Evolutionary conservation across 1,140 invertebrate species (phyloP), one percentile per base, ranked within the genome.

Genomic region (Eurosta solidaginis): DNA sequence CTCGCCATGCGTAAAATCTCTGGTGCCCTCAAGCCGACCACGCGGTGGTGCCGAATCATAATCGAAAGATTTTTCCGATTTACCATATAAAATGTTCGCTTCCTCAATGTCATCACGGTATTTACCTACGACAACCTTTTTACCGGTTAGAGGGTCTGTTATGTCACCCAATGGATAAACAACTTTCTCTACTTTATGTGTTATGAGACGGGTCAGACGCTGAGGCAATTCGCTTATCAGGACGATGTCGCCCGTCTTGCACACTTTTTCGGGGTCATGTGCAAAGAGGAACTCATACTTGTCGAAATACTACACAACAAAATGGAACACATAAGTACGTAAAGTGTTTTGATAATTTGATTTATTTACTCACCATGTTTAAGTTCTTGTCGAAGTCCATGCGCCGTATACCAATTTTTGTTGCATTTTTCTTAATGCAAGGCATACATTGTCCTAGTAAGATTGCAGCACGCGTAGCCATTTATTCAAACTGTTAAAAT

Each of bases 141-240:
- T 95, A 33, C 93, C 93, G 80, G 94, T 94, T 27, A 96, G 88
- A 42, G 95, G 95, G 89, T 96, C 94, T 52, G 91, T 93, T 20
- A 96, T 89, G 89, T 97, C 94, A 80, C 96, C 96, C 80, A 93
- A 89, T 22, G 93, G 93, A 88, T 94, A 95, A 29, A 97, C 90
- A 17, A 96, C 91, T 86, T 96, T 92, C 82, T 94, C 89, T 1
- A 97, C 91, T 88, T 92, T 90, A 82, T 96, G 95, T 7, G 93
- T 93, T 3, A 96, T 94, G 14, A 94, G 87, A 68, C 91, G 91
- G 0, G 94, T 94, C 76, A 95, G 79, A 87, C 92, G 93, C 77
- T 92, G 83, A 12, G 93, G 91, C 36, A 96, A 86, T 80, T 91
- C 89, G 86, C 95, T 89, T 80, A 96, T 92, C 14, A 96, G 88